Base-by-base conservation (phyloP, 23 tunicate species). In the Diplosoma virens region DNA sequence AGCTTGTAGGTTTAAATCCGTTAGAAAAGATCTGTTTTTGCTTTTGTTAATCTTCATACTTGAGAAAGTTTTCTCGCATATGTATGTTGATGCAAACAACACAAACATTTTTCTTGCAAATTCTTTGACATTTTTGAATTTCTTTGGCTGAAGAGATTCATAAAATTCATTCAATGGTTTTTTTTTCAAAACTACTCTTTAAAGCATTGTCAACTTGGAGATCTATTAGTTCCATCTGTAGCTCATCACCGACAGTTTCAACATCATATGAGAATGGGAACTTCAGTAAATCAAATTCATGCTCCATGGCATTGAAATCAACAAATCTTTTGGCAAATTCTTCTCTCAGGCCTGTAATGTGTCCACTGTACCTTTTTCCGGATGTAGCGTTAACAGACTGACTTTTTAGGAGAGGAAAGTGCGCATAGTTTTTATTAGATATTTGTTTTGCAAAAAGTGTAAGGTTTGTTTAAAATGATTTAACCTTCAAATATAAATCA, bases 211-310 rank as follows among this genome's bases (percentile, higher is more conserved):
- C 82, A 23, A 35, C 34, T 29, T 61, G 35, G 35, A 61, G 68
- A 58, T 75, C 47, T 5, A 75, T 75, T 1, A 75, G 80, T 75
- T 58, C 80, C 56, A 75, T 4, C 80, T 75, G 80, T 26, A 53
- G 33, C 25, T 54, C 67, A 3, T 54, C 46, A 20, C 47, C 28
- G 47, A 27, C 80, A 4, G 67, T 75, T 28, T 75, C 80, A 58
- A 56, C 25, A 33, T 54, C 67, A 27, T 4, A 3, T 22, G 80
- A 4, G 48, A 75, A 75, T 3, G 80, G 80, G 68, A 6, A 61
- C 35, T 27, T 26, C 35, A 61, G 35, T 16, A 75, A 53, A 75
- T 75, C 68, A 33, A 75, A 75, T 58, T 75, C 47, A 6, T 9
- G 23, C 46, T 54, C 80, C 2, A 58, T 54, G 11, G 37, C 45